These are phyloP conservation scores for Pleuronectes platessa DNA, from an alignment of 2,113 vertebrate genomes.

Conservation along the genomic window DNA sequence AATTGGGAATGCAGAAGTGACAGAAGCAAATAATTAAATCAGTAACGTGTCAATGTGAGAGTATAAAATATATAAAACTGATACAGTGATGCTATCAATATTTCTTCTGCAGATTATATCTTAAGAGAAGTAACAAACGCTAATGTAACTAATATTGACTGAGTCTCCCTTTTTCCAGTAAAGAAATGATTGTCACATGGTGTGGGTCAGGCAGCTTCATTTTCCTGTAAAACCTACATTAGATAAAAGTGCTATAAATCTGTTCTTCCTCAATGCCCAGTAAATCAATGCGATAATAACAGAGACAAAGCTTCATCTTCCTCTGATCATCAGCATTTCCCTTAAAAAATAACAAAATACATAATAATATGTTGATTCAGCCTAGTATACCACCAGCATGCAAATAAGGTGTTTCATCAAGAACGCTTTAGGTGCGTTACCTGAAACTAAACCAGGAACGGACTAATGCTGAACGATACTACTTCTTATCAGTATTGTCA, in stretches of 20 bases:
- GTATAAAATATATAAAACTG: no score
- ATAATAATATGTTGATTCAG: neutral
- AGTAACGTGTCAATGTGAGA: no score
- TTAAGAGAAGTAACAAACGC: neutral
- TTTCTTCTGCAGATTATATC: no score
- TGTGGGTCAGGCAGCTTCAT: neutral
- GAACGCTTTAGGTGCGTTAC: neutral
- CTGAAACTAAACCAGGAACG: neutral
- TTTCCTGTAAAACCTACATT: neutral
- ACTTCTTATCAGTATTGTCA: neutral
- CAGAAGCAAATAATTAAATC: no score
- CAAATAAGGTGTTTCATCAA: neutral
- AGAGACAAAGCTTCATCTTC: neutral
- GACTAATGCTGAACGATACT: neutral
- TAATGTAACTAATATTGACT: neutral
- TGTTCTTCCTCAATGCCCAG: neutral
- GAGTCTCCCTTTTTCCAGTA: neutral
- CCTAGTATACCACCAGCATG: neutral
- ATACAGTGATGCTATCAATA: no score
- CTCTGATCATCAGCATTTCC: constrained; percentile 5
- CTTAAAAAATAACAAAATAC: neutral
- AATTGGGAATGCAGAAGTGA: neutral
- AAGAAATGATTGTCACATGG: neutral
- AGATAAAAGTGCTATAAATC: constrained; percentile 2
- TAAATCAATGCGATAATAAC: neutral